phyloP scores from a whole-genome alignment of 2,888 invertebrate species.

The Macrosoma leucophasiata region DNA sequence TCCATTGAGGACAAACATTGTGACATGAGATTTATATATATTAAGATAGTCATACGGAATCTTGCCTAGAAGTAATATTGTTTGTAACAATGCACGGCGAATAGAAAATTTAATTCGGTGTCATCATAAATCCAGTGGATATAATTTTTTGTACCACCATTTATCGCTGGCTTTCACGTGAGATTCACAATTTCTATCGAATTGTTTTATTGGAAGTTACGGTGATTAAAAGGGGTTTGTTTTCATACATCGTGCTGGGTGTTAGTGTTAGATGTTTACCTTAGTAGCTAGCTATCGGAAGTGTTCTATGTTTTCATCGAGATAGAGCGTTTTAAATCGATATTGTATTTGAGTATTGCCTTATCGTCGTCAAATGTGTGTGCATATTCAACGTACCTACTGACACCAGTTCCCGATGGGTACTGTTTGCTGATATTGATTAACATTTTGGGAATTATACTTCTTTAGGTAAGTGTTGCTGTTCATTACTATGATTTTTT shows the following conservation, averaged over 20 bases:
- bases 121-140: too few relatives aligned
- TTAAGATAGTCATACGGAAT: too few relatives aligned
- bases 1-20: too few relatives aligned
- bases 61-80: too few relatives aligned
- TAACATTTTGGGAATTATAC: too few relatives aligned
- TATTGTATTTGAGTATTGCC: conserved; percentile 40
- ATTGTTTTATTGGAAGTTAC: conserved; percentile 14
- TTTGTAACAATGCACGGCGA: too few relatives aligned
- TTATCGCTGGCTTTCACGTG: conserved; percentile 29
- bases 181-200: conserved; percentile 20
- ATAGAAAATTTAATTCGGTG: too few relatives aligned
- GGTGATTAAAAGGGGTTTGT: conserved; percentile 32
- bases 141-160: conserved; percentile 21
- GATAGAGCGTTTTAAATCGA: conserved; percentile 47
- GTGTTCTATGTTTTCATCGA: conserved; percentile 40
- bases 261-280: conserved; percentile 15
- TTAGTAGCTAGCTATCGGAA: conserved; percentile 32
- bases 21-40: too few relatives aligned
- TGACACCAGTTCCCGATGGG: conserved; percentile 47
- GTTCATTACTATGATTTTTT: too few relatives aligned
- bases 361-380: conserved; percentile 57
- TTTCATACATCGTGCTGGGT: conserved; percentile 35
- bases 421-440: conserved; percentile 25
- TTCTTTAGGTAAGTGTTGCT: too few relatives aligned
- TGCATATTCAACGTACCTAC: conserved; percentile 46